Evolutionary conservation across 2,888 invertebrate species (phyloP).

Genomic region (Drosophila setosimentum): DNA sequence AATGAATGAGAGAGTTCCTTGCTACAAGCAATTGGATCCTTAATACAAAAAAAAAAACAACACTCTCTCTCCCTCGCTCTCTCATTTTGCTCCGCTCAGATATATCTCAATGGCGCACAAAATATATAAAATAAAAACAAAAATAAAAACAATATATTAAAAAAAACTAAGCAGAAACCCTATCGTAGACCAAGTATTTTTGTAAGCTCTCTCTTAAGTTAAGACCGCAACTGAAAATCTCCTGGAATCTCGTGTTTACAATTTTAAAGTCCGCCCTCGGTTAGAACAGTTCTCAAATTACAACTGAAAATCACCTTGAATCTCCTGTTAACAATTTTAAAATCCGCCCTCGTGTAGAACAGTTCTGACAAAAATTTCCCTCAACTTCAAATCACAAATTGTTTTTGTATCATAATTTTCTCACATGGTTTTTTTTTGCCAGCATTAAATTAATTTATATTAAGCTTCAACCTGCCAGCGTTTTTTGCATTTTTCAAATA

Average conservation of each 20-base stretch:
- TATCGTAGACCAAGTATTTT: conserved; percentile 67
- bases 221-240: conserved; percentile 42
- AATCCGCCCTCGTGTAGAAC: conserved; percentile 1
- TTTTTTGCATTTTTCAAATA: conserved; percentile 61
- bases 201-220: conserved; percentile 61
- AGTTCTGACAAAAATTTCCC: background rate
- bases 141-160: conserved; percentile 7
- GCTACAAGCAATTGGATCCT: conserved; percentile 54
- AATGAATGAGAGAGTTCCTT: conserved; percentile 48
- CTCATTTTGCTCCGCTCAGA: conserved; percentile 21
- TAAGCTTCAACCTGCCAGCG: conserved; percentile 75
- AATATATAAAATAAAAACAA: conserved; percentile 27
- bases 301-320: conserved; percentile 50
- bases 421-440: conserved; percentile 22
- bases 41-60: conserved; percentile 15
- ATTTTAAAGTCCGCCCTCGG: background rate
- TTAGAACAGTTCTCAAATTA: background rate
- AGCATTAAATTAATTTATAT: conserved; percentile 54
- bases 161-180: conserved; percentile 28
- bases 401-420: conserved; percentile 53
- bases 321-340: conserved; percentile 30
- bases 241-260: conserved; percentile 48
- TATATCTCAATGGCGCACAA: conserved; percentile 58
- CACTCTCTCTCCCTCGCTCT: conserved; percentile 24
- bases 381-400: conserved; percentile 35